Base-by-base conservation (phyloP, 2,888 invertebrate genomes). In the Callyntrura guangdongensis region DNA sequence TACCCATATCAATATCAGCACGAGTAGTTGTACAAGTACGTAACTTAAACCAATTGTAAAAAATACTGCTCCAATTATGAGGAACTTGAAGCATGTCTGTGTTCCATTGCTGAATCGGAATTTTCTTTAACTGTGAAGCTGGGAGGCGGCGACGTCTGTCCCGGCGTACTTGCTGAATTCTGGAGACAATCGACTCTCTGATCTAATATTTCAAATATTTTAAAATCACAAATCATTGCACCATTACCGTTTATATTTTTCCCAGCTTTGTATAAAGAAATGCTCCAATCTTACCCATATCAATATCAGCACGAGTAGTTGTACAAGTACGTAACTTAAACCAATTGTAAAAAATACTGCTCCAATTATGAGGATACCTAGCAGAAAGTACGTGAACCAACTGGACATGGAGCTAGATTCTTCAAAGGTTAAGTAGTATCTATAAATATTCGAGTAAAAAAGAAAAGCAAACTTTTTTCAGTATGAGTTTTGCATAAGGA, bases 101-200 rank as follows among this genome's bases (percentile, higher is more conserved):
- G 93, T 97, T 97, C 95, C 97, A 99, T 95, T 98, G 98, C 95
- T 97, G 97, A 22, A 97, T 97, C n/a, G 99, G 99, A 94, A 99
- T 97, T 95, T 98, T 98, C 95, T 97, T 97, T 85, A 99, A 96
- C 94, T 98, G 97, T 64, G 97, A 97, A 94, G 96, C 96, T 1
- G 99, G 98, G 92, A 99, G 96, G 59, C 99, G 96, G 95, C 98
- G 97, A 79, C 98, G 96, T 20, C 97, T 96, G 94, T 97, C 96
- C 81, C 98, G 96, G 45, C 91, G 77, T 27, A 87, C 20, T 77
- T 91, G 90, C 49, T 92, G 91, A 67, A 92, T 91, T 59, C 87
- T 69, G 14, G 90, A 86, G 6, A 91, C 89, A 12, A 92, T 89
- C 12, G 90, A 86, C 36, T 92, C 90, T 9, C 92, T 79, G 5